Conservation (phyloP, 1,140 invertebrate species). For the Whitmania pigra region DNA sequence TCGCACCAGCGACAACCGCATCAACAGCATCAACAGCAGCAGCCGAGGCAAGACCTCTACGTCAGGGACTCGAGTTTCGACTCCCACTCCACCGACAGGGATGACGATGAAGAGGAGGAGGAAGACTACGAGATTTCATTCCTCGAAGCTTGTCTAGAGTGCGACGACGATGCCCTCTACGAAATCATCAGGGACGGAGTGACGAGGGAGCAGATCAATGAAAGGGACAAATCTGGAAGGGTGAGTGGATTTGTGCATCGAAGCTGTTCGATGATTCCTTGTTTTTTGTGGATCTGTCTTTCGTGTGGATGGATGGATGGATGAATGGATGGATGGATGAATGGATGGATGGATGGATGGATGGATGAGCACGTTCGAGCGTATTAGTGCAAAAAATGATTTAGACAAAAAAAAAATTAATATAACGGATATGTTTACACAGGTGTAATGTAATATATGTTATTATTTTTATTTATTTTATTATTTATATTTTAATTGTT, state of each 20-base stretch:
- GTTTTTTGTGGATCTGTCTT: too few relatives aligned
- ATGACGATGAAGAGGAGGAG: slow-evolving; percentile 13
- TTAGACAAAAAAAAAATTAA: too few relatives aligned
- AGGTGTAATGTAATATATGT: too few relatives aligned
- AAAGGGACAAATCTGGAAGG: slow-evolving; percentile 24
- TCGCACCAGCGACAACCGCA: neutral
- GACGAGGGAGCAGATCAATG: slow-evolving; percentile 24
- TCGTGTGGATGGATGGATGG: too few relatives aligned
- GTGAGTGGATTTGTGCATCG: slow-evolving; percentile 13
- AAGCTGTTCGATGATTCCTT: too few relatives aligned
- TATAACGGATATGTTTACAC: too few relatives aligned
- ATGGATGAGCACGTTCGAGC: too few relatives aligned
- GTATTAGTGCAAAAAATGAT: too few relatives aligned
- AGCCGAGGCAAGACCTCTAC: neutral
- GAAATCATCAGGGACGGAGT: slow-evolving; percentile 24
- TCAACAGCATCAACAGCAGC: neutral
- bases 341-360: too few relatives aligned
- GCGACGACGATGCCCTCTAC: slow-evolving; percentile 24
- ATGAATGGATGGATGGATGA: too few relatives aligned
- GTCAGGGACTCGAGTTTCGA: slow-evolving; percentile 18
- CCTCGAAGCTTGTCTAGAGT: slow-evolving; percentile 24
- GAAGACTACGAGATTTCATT: slow-evolving; percentile 21
- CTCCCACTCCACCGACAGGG: slow-evolving; percentile 17
- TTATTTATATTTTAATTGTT: too few relatives aligned
- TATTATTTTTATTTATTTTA: too few relatives aligned